These are phyloP conservation scores for Xenotilapia flavipinnis DNA, from an alignment of 2,113 vertebrate genomes.

Conservation along the genomic window DNA sequence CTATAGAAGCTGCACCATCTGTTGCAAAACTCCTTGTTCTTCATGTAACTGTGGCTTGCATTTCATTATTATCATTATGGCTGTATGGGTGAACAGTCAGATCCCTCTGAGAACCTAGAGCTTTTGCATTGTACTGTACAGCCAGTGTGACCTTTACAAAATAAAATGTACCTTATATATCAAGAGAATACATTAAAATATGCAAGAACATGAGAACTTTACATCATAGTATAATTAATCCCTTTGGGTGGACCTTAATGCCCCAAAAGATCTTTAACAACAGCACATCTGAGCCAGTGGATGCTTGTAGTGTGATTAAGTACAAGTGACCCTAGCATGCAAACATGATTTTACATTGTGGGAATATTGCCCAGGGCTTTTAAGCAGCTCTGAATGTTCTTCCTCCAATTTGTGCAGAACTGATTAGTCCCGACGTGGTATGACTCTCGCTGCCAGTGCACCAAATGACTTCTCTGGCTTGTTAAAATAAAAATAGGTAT, in stretches of 20 bases:
- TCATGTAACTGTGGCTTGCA: neutral
- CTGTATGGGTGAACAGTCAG: neutral
- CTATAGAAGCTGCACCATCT: neutral
- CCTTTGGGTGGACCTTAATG: neutral
- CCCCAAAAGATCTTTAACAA: neutral
- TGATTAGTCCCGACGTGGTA: constrained; percentile 33
- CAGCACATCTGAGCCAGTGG: neutral
- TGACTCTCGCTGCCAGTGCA: constrained; percentile 14
- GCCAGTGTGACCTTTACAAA: neutral
- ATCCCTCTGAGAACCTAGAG: neutral
- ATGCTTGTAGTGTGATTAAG: constrained; percentile 10
- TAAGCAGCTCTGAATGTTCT: constrained; percentile 37
- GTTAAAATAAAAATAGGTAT: constrained; percentile 46
- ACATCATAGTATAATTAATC: neutral
- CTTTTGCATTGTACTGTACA: neutral
- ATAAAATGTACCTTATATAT: neutral
- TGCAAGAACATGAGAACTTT: neutral
- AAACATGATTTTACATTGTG: constrained; percentile 28
- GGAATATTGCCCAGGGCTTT: constrained; percentile 1
- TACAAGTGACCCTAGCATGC: constrained; percentile 16
- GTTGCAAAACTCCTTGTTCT: neutral
- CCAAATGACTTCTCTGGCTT: constrained; percentile 23
- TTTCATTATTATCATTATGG: neutral
- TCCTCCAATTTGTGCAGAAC: constrained; percentile 11
- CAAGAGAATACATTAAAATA: neutral